Conservation (phyloP, 2,113 vertebrate genomes). For the Corythornis cristatus region DNA sequence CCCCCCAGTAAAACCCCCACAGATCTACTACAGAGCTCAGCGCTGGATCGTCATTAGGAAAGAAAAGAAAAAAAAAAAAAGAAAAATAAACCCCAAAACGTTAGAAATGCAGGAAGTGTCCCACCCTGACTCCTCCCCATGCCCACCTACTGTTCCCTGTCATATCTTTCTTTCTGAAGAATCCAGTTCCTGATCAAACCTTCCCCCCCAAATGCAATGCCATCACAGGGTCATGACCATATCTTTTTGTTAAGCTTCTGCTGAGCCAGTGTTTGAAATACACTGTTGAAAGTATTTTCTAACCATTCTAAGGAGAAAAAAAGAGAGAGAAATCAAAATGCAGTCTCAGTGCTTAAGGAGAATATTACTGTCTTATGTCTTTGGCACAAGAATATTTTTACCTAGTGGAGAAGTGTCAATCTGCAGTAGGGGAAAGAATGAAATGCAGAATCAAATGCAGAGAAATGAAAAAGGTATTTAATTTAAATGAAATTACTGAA, state of each 20-base stretch:
- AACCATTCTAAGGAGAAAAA: conserved; percentile 39
- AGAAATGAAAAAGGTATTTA: conserved; percentile 61
- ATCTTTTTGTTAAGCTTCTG: conserved; percentile 71
- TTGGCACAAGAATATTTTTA: conserved; percentile 78
- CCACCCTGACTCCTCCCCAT: conserved; percentile 75
- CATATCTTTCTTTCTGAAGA: conserved; percentile 86
- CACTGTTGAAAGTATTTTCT: conserved; percentile 75
- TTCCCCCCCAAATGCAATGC: conserved; percentile 77
- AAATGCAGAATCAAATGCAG: conserved; percentile 73
- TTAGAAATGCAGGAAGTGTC: conserved; percentile 86
- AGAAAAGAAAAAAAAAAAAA: conserved; percentile 71
- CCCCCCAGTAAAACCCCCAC: conserved; percentile 94
- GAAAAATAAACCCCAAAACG: conserved; percentile 75
- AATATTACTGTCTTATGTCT: conserved; percentile 72
- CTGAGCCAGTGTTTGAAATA: conserved; percentile 74
- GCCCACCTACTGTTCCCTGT: conserved; percentile 72
- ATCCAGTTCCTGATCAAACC: conserved; percentile 77
- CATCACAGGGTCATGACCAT: conserved; percentile 75
- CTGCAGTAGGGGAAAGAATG: conserved; percentile 61
- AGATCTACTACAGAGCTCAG: conserved; percentile 99
- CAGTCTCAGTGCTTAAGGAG: conserved; percentile 72
- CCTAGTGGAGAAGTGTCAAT: conserved; percentile 75
- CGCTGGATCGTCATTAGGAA: conserved; percentile 96
- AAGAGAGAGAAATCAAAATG: conserved; percentile 70
- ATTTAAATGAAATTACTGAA: conserved; percentile 67